These are phyloP conservation scores for Aepyceros melampus DNA, from an alignment of 2,113 vertebrate genomes.

Conservation along the genomic window DNA sequence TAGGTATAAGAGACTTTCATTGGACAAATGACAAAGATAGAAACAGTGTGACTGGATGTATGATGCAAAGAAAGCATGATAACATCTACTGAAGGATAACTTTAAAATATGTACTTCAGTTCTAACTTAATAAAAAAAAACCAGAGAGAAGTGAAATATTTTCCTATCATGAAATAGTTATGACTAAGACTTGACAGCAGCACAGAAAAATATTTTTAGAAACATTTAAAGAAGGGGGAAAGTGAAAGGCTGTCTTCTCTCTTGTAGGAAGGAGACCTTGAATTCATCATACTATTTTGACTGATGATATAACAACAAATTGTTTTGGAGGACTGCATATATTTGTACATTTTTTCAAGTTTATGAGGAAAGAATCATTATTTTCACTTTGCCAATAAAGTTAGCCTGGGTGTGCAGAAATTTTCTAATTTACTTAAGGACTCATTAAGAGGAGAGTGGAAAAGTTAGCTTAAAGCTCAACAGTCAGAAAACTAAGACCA, in stretches of 20 bases:
- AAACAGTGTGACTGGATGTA: neutral
- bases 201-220: neutral
- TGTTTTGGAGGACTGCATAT: neutral
- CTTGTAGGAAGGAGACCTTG: neutral
- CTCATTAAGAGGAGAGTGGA: neutral
- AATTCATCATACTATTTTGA: neutral
- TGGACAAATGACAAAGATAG: neutral
- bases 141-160: neutral
- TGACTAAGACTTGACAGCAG: neutral
- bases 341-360: neutral
- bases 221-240: neutral
- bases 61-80: neutral
- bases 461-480: too few species aligned
- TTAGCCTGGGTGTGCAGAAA: neutral
- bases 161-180: neutral
- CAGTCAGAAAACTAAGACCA: too few species aligned
- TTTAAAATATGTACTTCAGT: neutral
- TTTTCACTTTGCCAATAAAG: neutral
- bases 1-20: neutral
- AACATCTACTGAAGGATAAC: neutral
- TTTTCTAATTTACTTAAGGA: conserved; percentile 34
- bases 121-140: neutral
- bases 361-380: conserved; percentile 18
- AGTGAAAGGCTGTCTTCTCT: neutral
- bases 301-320: neutral